Base-by-base conservation (phyloP, 1,140 invertebrate genomes). In the Heliconius eleuchia region DNA sequence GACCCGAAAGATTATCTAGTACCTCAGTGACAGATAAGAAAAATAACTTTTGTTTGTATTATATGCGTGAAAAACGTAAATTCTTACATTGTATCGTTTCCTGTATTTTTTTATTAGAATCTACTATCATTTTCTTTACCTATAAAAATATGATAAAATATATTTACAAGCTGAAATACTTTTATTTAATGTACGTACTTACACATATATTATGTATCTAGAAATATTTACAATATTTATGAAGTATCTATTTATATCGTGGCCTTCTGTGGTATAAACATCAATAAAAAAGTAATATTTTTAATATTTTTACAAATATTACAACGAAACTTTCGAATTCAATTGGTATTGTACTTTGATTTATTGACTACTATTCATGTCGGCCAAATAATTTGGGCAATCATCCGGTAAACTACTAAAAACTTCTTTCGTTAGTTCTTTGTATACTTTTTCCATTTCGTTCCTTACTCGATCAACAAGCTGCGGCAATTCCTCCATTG, bases 401-500 rank as follows among this genome's bases (percentile, higher is more conserved):
- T 79, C 77, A 37, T 75, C 46, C 19, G 81, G 81, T 55, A 83
- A 71, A 52, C 46, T 50, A 50, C 82, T 82, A 27, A 88, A 78
- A 34, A 96, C 95, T 92, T 97, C 96, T 76, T 95, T 95, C 79
- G 95, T 96, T n/a, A 96, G 95, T 66, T 95, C 88, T 78, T 96
- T 95, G 84, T 96, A 97, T 27, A 95, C 95, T 76, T 96, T 94
- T 19, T 89, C 89, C 96, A 97, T 97, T 80, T 94, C 88, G 19
- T 90, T 90, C 77, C 95, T 94, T 0, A 96, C 95, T 71, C 95
- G 95, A 57, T 96, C 95, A 86, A 97, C 96, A 3, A 98, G 92
- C 13, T 95, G 91, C 34, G 96, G 96, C 5, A 98, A 95, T 88
- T 98, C 97, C 5, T 96, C 95, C 73, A 96, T 91, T 42, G 95